These are phyloP conservation scores for Cryptus armator DNA, from an alignment of 2,888 invertebrate species.

Conservation along the genomic window DNA sequence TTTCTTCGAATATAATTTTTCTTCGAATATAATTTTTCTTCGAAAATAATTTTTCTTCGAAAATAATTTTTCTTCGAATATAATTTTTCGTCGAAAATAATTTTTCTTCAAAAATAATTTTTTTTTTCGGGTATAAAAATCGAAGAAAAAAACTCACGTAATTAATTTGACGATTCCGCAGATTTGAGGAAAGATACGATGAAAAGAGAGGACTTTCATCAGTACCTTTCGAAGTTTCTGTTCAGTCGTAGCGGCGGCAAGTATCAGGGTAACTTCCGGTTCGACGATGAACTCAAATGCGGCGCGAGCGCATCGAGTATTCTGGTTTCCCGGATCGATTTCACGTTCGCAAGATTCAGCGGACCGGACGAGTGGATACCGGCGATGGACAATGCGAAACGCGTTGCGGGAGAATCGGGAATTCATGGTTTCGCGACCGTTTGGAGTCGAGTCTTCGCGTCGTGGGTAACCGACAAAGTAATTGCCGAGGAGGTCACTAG, in stretches of 20 bases:
- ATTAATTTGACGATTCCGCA: conserved; percentile 73
- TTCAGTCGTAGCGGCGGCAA: conserved; percentile 90
- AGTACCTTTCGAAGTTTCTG: conserved; percentile 90
- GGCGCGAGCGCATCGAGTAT: conserved; percentile 88
- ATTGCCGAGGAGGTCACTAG: conserved; percentile 91
- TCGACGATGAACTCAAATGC: conserved; percentile 88
- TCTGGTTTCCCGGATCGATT: conserved; percentile 88
- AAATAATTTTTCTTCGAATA: no score
- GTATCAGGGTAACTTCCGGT: conserved; percentile 90
- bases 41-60: no score
- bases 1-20: no score
- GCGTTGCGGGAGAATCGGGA: conserved; percentile 87
- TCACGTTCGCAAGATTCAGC: conserved; percentile 87
- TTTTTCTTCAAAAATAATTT: no score
- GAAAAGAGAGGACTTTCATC: conserved; percentile 87
- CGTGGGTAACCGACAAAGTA: conserved; percentile 92
- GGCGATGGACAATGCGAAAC: conserved; percentile 90
- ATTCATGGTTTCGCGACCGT: conserved; percentile 89
- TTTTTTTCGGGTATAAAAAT: background rate
- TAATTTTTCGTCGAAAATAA: no score
- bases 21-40: no score
- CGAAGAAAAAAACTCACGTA: background rate
- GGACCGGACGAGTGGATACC: conserved; percentile 90
- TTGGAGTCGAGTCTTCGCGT: conserved; percentile 91
- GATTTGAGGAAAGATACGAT: conserved; percentile 86